Conservation (phyloP, 2,888 invertebrate genomes). For the Lithophane ornitopus region DNA sequence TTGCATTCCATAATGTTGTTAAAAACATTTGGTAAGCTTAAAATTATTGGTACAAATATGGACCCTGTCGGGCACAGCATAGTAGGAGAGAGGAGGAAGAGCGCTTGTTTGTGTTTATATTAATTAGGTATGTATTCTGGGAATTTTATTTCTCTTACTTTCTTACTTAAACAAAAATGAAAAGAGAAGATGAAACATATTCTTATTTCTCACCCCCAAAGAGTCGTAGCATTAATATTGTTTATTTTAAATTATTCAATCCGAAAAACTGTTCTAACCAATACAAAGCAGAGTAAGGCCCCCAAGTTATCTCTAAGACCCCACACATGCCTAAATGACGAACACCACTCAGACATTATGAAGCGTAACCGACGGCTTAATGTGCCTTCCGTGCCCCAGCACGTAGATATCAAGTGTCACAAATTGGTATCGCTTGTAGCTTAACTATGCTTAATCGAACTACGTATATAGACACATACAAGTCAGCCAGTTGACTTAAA, state of each 20-base stretch:
- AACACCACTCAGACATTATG: slow-evolving; percentile 56
- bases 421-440: slow-evolving; percentile 54
- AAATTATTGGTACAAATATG: too few relatives aligned
- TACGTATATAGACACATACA: slow-evolving; percentile 9
- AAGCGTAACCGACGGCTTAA: slow-evolving; percentile 56
- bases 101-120: too few relatives aligned
- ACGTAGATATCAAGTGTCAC: slow-evolving; percentile 59
- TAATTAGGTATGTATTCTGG: too few relatives aligned
- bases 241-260: not conserved
- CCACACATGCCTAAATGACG: slow-evolving; percentile 48
- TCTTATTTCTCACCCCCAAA: not conserved
- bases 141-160: too few relatives aligned
- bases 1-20: too few relatives aligned
- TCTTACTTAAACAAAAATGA: too few relatives aligned
- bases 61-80: too few relatives aligned
- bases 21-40: too few relatives aligned
- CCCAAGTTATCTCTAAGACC: slow-evolving; percentile 42
- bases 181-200: not conserved
- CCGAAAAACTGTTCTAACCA: slow-evolving; percentile 4
- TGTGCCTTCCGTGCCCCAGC: slow-evolving; percentile 57
- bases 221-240: not conserved
- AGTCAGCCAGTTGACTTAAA: not conserved
- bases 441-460: slow-evolving; percentile 46
- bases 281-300: slow-evolving; percentile 1
- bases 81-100: too few relatives aligned